Base-by-base conservation (phyloP, 2,888 invertebrate species). In the Eupeodes luniger region DNA sequence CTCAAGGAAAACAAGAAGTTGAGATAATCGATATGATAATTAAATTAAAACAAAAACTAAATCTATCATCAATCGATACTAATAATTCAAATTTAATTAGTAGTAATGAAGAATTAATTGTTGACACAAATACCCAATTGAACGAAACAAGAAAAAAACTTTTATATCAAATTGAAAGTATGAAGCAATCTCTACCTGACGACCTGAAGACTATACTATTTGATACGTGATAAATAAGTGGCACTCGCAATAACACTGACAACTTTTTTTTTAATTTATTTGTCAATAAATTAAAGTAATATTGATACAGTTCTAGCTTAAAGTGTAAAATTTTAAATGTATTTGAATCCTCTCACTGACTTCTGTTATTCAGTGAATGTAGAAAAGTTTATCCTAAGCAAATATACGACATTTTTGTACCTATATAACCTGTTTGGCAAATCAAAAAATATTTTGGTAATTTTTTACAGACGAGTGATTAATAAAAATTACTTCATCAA, bases 1-100 rank as follows among this genome's bases (percentile, higher is more conserved):
- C 98, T 1, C 95, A 96, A 91, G 98, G 97, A 69, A 98, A 98
- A 91, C 97, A 98, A 91, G 99, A 99, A 94, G 98, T 99, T 5
- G 99, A 99, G 95, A 96, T 99, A 81, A 98, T 99, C 10, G 99
- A 99, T 93, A 97, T 99, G 96, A 97, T 99, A 90, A 94, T 99
- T 78, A 96, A 98, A 93, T 95, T 99, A 84, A 95, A 97, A 90
- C 97, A 98, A 91, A 98, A 99, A 94, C 94, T 99, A 92, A 97
- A 96, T 91, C 91, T 94, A 90, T 95, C 92, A 94, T 81, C 89
- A 34, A 19, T 47, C 14, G 61, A 66, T 51, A 16, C 64, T 94
- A 95, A 70, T 94, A 47, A 64, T 47, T n/a, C 49, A 27, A 19
- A 19, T 49, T 34, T 66, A 49, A 27, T 47, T 27, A 27, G 47